Conservation (phyloP, 2,797 vertebrate genomes). For the Leptodactylus fallax region DNA sequence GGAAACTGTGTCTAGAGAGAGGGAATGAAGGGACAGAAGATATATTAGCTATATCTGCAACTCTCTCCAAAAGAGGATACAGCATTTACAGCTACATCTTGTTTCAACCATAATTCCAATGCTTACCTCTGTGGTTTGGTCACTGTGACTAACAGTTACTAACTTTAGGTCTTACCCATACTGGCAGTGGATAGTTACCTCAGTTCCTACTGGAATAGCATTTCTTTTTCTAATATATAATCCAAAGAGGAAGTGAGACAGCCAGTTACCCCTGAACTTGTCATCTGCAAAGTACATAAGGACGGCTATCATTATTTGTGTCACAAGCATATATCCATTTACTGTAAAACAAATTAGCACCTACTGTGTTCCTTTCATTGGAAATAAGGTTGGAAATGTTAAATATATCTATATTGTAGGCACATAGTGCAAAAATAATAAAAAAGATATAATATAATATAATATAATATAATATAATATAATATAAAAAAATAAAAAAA, state of each 20-base stretch:
- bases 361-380: background rate
- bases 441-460: background rate
- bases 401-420: background rate
- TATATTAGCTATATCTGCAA: background rate
- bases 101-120: background rate
- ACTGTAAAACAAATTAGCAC: background rate
- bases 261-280: background rate
- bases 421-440: background rate
- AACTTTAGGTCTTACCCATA: conserved; percentile 5
- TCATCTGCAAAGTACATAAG: background rate
- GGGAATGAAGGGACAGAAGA: background rate
- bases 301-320: background rate
- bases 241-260: conserved; percentile 14
- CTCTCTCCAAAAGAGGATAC: background rate
- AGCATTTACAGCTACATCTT: background rate
- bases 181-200: background rate
- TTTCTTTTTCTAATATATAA: conserved; percentile 25
- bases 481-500: too few relatives aligned
- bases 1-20: background rate
- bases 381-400: background rate
- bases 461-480: too few relatives aligned
- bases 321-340: conserved; percentile 5
- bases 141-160: conserved; percentile 20
- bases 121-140: conserved; percentile 13
- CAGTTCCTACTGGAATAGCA: conserved; percentile 18